Base-by-base conservation (phyloP, 2,797 vertebrate genomes). In the Paratrypauchen microcephalus region DNA sequence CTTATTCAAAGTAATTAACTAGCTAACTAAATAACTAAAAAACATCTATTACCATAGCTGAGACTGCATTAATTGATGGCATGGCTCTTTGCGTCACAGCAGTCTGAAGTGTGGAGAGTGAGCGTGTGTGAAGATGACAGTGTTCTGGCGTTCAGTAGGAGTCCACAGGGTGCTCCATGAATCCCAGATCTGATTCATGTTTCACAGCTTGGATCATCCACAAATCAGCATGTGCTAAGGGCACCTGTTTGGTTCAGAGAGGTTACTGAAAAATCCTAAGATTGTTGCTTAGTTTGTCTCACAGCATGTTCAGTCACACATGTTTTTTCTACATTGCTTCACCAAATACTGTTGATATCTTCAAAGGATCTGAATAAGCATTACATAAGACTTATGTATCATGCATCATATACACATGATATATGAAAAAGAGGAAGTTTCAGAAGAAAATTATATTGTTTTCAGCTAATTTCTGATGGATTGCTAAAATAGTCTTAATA, bases 71-170 rank as follows among this genome's bases (percentile, higher is more conserved):
- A 81, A 87, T 84, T 84, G 87, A 86, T 73, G 79, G 81, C 83
- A 83, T 83, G 68, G 63, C 66, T 85, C 70, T 68, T 69, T 87
- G 86, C 88, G 77, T 91, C 88, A 90, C 79, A 71, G 71, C 67
- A 72, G 83, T 82, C 81, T 73, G 74, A 85, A 84, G 79, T 82
- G 88, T 86, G 80, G 75, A 60, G 77, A 83, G 80, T 77, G 76
- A 72, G 61, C 59, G 66, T 68, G 80, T 86, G 87, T 78, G 86
- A 91, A 86, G 80, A 82, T 4, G 74, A 86, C 83, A 84, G 79
- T 65, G 82, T 81, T 77, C 66, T 55, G 54, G 60, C 68, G 78
- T 68, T 63, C 73, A 73, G 82, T 75, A 70, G 87, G 86, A 86
- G 79, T 82, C 26, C 26, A 69, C 73, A 81, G 71, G 66, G 74